Base-by-base conservation (phyloP, 2,113 vertebrate genomes). In the Microcebus lehilahytsara region DNA sequence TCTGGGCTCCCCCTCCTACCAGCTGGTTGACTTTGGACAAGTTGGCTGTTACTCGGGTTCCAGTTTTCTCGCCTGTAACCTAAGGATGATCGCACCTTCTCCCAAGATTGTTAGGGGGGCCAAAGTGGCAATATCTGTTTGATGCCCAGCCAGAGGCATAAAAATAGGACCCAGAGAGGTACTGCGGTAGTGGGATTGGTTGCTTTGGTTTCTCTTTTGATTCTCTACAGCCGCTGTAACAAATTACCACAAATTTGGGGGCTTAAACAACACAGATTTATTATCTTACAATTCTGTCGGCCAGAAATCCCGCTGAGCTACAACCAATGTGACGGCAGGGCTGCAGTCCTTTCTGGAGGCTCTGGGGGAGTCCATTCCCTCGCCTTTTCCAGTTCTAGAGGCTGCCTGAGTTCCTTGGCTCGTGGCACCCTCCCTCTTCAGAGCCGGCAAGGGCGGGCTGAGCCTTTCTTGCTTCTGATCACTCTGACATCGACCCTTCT, bases 151-250 rank as follows among this genome's bases (percentile, higher is more conserved):
- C 13, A 42, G 58, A 62, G 56, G 53, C 53, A 27, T 25, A 25
- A 37, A 53, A 75, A 16, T 11, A 81, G 56, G 49, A 66, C 71
- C 72, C 32, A 22, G 83, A 77, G 83, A 17, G 25, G 5, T 25
- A 1, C 22, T n/a, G 4, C 1, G 42, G 17, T 2, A 7, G 6
- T 11, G 22, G 27, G 30, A 5, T 56, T 37, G 40, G 51, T 34
- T 62, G 75, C 34, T 78, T 84, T 10, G 10, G 30, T 81, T 3
- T 83, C 64, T 71, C 4, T 14, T 42, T 67, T 71, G 22, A 34
- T 60, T 49, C 71, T 62, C 58, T 92, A 8, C 11, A 51, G 71
- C 64, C 86, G 5, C 51, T 22, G 16, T 71, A 25, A 80, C 10
- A 75, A 88, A 80, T 49, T 2, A 34, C 16, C 46, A 72, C 40